Evolutionary conservation across 2,888 invertebrate species (phyloP), one percentile per base, ranked within the genome.

Genomic region (Acleris cristana): DNA sequence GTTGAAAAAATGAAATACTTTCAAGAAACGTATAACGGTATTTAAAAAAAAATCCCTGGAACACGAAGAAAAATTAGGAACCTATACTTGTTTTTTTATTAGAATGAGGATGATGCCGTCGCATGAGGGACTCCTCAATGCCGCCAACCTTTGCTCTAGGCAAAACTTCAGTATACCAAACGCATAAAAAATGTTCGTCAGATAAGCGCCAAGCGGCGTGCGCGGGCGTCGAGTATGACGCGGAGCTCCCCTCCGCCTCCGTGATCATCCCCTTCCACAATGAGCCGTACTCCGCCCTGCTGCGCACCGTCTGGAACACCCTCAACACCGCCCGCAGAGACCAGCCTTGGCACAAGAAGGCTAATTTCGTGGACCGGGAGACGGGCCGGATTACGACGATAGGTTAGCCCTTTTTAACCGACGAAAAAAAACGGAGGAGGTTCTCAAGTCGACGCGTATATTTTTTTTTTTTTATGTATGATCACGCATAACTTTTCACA

Each of bases 251-350:
- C 1, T 95, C 95, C 0, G 95, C 96, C 2, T 96, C 96, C 70
- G 95, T 98, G n/a, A 94, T 97, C 70, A 94, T 97, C 49, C 97
- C 98, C 72, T 98, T 98, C 92, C 97, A 96, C 84, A 97, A 98
- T 84, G 98, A 98, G 86, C 97, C 97, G 0, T 97, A 96, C 93
- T 97, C 97, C 56, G 95, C 97, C 49, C 92, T 98, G 52, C 80
- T 98, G 51, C 88, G 98, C 69, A 98, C 98, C 0, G 94, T 98
- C n/a, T 96, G 97, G 94, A 97, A 97, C 82, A 97, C 98, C n/a
- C 90, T 98, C 61, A 96, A 97, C 95, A 87, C 95, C 95, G 77
- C 96, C 95, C 48, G 88, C 1, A 71, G 92, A n/a, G 74, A 78
- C 72, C 83, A 83, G 69, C 84, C 87, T 0, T 92, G 89, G 88